Evolutionary conservation across 2,797 vertebrate species (phyloP).

Genomic region (Tragopan temminckii): DNA sequence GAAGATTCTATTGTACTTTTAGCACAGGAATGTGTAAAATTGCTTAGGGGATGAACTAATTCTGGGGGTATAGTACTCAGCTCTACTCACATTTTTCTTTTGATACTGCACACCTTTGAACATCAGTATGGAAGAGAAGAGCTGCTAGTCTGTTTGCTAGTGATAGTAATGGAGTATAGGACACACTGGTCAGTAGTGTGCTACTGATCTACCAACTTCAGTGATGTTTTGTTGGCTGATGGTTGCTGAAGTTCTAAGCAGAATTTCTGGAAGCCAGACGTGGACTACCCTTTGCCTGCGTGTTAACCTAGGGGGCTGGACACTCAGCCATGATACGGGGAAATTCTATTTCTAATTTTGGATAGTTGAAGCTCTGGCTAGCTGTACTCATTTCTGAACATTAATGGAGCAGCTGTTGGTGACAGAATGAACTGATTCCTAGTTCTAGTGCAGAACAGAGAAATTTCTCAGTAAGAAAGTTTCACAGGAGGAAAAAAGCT

Average conservation of each 20-base stretch:
- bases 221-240: not conserved
- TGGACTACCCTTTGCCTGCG: not conserved
- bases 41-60: not conserved
- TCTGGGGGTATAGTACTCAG: not conserved
- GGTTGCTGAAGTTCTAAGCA: not conserved
- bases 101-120: not conserved
- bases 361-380: not conserved
- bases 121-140: not conserved
- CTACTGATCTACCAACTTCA: not conserved
- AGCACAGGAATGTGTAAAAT: not conserved
- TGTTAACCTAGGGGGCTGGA: not conserved
- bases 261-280: not conserved
- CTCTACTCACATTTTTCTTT: not conserved
- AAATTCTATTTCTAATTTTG: not conserved
- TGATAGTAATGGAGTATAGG: not conserved
- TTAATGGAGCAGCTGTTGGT: not conserved
- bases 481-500: not conserved
- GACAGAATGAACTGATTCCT: not conserved
- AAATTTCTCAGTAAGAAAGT: not conserved
- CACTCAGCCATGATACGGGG: not conserved
- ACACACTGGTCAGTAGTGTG: not conserved
- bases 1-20: not conserved
- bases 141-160: not conserved
- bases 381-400: not conserved
- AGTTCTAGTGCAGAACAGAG: not conserved